Evolutionary conservation across 2,888 invertebrate species (phyloP).

Genomic region (Diadegma fenestrale): DNA sequence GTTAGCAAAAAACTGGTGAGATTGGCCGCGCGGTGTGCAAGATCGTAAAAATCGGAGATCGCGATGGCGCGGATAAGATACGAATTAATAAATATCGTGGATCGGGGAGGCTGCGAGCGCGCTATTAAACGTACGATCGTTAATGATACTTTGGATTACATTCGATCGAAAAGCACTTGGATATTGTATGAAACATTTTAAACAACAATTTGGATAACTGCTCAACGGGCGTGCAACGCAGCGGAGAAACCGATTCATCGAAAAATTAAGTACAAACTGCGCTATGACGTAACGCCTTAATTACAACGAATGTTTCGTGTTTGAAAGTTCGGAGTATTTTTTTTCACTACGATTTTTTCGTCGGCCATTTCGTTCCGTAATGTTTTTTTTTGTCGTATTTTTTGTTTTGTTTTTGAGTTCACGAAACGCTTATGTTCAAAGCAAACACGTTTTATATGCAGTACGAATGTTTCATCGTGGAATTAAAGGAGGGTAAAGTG

Average conservation of each 20-base stretch:
- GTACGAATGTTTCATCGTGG: conserved; percentile 54
- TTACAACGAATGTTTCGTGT: background rate
- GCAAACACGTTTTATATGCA: conserved; percentile 30
- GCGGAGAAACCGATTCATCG: background rate
- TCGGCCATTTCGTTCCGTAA: background rate
- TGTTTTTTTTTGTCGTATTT: background rate
- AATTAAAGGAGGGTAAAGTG: conserved; percentile 58
- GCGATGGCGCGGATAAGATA: conserved; percentile 27
- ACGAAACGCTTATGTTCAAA: conserved; percentile 6
- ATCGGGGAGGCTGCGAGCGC: conserved; percentile 3
- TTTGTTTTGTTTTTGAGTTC: background rate
- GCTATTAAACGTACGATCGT: conserved; percentile 25
- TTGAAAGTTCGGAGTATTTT: background rate
- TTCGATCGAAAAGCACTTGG: background rate
- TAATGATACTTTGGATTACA: background rate
- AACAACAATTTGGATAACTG: background rate
- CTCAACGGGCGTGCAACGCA: background rate
- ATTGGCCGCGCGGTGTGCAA: conserved; percentile 15
- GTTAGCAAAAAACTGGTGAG: conserved; percentile 2
- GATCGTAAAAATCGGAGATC: conserved; percentile 25
- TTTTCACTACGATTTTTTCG: background rate
- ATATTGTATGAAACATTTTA: background rate
- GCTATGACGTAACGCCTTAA: background rate
- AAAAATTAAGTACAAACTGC: background rate
- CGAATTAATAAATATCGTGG: conserved; percentile 38